Conservation (phyloP, 2,888 invertebrate species). For the Dexiosoma caninum region DNA sequence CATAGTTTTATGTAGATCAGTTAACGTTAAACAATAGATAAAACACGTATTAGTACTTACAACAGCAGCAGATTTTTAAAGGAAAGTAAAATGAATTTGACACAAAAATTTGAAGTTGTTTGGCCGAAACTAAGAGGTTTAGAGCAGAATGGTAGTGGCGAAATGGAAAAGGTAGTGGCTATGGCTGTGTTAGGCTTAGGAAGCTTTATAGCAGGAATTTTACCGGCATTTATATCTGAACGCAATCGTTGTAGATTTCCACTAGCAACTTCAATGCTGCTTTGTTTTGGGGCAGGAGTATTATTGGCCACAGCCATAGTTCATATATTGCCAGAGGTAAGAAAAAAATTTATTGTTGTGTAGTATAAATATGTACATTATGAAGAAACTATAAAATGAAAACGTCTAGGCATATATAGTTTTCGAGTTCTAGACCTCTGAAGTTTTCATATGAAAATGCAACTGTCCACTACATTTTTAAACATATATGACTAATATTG, state of each 20-base stretch:
- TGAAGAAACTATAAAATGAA: too few species aligned
- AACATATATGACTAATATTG: too few species aligned
- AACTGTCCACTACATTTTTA: too few species aligned
- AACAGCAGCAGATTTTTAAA: background rate
- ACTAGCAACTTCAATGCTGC: conserved; percentile 82
- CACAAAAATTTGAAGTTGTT: conserved; percentile 49
- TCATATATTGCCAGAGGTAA: conserved; percentile 89
- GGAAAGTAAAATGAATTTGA: conserved; percentile 44
- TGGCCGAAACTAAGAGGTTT: conserved; percentile 45
- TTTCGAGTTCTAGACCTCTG: too few species aligned
- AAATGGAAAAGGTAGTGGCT: conserved; percentile 82
- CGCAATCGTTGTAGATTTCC: conserved; percentile 81
- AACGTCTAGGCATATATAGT: too few species aligned
- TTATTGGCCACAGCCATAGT: conserved; percentile 86
- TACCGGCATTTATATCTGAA: conserved; percentile 83
- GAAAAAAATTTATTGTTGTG: conserved; percentile 13
- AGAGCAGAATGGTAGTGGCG: conserved; percentile 65
- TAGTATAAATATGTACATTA: too few species aligned
- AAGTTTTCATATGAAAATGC: too few species aligned
- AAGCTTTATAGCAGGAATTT: conserved; percentile 84
- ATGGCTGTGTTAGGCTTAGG: conserved; percentile 83
- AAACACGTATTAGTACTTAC: background rate
- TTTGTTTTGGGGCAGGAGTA: conserved; percentile 90
- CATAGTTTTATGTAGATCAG: background rate
- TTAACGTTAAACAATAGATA: conserved; percentile 13